These are phyloP conservation scores for Lithophane socia DNA, from an alignment of 2,888 invertebrate genomes.

Conservation along the genomic window DNA sequence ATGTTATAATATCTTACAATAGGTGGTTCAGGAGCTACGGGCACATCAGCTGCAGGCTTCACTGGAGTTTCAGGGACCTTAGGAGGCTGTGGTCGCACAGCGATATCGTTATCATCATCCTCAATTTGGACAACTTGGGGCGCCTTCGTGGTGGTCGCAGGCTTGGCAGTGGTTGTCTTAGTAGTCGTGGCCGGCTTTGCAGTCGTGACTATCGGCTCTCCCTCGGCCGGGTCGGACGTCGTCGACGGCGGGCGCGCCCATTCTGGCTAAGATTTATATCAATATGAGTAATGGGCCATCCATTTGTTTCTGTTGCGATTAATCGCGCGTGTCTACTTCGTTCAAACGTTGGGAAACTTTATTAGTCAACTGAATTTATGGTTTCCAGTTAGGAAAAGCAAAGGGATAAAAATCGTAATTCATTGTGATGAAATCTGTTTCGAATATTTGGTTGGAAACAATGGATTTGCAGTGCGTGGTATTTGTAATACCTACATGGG, in stretches of 20 bases:
- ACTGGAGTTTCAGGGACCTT: constrained; percentile 66
- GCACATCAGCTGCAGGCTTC: constrained; percentile 58
- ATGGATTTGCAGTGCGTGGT: background rate
- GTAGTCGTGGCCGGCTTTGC: constrained; percentile 71
- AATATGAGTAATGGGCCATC: constrained; percentile 72
- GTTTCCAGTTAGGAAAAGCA: constrained; percentile 45
- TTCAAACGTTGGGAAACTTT: constrained; percentile 65
- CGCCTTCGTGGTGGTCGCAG: constrained; percentile 55
- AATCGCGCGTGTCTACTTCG: constrained; percentile 70
- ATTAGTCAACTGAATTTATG: constrained; percentile 65
- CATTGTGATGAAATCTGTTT: constrained; percentile 38
- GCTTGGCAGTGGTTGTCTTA: constrained; percentile 66
- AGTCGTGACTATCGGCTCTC: constrained; percentile 78
- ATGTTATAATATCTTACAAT: constrained; percentile 67
- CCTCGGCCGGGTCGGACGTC: constrained; percentile 88
- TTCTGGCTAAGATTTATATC: constrained; percentile 91
- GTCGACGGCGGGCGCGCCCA: constrained; percentile 96
- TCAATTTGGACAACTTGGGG: constrained; percentile 42
- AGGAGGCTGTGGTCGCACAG: constrained; percentile 66
- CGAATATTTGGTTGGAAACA: constrained; percentile 26
- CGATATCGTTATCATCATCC: constrained; percentile 69
- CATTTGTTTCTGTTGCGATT: constrained; percentile 72
- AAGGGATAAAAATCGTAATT: constrained; percentile 37
- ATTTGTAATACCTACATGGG: background rate
- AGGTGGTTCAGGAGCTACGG: constrained; percentile 72